Evolutionary conservation across 2,797 vertebrate genomes (phyloP).

Genomic region (Pipistrellus nathusii): DNA sequence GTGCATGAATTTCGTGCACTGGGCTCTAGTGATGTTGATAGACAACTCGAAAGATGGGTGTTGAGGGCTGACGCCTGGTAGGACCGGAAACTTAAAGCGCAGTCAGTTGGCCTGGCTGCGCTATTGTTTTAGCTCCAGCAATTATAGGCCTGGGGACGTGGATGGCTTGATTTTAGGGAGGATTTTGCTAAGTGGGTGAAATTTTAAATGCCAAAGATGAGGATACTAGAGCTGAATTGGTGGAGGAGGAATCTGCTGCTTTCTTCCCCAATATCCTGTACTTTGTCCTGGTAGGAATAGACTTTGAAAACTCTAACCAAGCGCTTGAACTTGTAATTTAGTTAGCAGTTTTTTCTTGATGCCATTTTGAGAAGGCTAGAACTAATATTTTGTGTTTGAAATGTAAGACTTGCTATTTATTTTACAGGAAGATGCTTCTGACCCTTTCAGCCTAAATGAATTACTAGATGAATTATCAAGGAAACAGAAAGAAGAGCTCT

Average conservation of each 20-base stretch:
- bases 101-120: fast-evolving
- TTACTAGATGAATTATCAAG: slow-evolving; percentile 94
- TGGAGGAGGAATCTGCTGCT: background rate
- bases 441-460: slow-evolving; percentile 93
- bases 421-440: slow-evolving; percentile 90
- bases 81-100: background rate
- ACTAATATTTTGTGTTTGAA: slow-evolving; percentile 41
- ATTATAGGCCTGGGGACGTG: background rate
- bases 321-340: slow-evolving; percentile 1
- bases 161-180: background rate
- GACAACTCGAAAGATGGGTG: too few relatives aligned
- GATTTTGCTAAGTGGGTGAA: background rate
- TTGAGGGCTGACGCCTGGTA: background rate
- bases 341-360: background rate
- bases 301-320: background rate
- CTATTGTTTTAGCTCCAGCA: background rate
- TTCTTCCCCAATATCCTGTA: background rate
- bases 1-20: too few relatives aligned
- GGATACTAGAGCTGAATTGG: background rate
- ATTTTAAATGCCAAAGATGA: background rate
- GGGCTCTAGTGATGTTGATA: too few relatives aligned
- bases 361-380: background rate
- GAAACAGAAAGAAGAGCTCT: slow-evolving; percentile 92
- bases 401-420: slow-evolving; percentile 41
- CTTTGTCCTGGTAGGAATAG: background rate